Percentiles rank a stretch among this genome's conserved stretches.
Evolutionary conservation across 2,888 invertebrate genomes (phyloP).

Genomic region (Cyclophora albipunctata): DNA sequence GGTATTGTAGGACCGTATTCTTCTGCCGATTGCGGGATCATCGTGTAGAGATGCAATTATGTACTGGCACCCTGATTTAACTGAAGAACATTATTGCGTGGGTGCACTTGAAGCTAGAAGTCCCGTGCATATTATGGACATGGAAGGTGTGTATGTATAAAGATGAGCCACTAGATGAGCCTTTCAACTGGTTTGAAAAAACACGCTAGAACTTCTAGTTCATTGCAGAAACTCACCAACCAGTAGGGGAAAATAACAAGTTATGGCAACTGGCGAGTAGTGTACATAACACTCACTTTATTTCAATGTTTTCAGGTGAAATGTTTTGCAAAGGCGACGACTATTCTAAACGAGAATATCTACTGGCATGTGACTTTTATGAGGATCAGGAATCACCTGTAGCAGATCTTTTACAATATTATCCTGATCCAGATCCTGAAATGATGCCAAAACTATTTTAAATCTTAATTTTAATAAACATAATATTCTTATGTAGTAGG

Average conservation of each 20-base stretch:
- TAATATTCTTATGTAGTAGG: too few relatives aligned
- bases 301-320: slow-evolving; percentile 39
- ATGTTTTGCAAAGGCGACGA: slow-evolving; percentile 69
- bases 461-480: slow-evolving; percentile 4
- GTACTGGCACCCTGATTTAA: slow-evolving; percentile 68
- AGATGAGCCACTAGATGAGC: too few relatives aligned
- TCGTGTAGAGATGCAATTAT: slow-evolving; percentile 67
- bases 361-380: slow-evolving; percentile 66
- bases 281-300: too few relatives aligned
- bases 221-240: too few relatives aligned
- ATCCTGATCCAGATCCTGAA: slow-evolving; percentile 65
- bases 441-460: slow-evolving; percentile 49
- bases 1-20: slow-evolving; percentile 47
- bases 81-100: slow-evolving; percentile 67
- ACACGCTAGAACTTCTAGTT: too few relatives aligned
- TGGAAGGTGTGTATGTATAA: slow-evolving; percentile 43
- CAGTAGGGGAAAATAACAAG: too few relatives aligned
- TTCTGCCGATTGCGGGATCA: slow-evolving; percentile 62
- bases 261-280: too few relatives aligned
- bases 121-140: slow-evolving; percentile 58
- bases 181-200: too few relatives aligned
- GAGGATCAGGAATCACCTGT: slow-evolving; percentile 69
- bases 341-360: slow-evolving; percentile 63
- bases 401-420: slow-evolving; percentile 63
- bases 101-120: slow-evolving; percentile 62